Conservation (phyloP, 2,113 vertebrate species). For the Tapirus terrestris region DNA sequence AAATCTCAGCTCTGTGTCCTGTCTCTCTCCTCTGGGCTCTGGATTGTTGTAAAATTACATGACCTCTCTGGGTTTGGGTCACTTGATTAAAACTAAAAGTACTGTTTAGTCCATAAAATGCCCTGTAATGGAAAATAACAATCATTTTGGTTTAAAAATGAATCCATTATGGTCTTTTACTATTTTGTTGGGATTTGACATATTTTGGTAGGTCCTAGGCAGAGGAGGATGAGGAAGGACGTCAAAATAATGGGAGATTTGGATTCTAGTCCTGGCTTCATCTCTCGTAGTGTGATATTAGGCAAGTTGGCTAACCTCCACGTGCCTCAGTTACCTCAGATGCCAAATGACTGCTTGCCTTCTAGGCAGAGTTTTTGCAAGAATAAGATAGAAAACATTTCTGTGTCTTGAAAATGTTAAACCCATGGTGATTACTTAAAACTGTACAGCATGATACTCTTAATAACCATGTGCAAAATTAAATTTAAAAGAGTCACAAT, state of each 20-base stretch:
- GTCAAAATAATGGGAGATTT: not conserved
- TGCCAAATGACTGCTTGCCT: not conserved
- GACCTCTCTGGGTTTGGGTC: not conserved
- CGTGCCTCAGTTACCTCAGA: not conserved
- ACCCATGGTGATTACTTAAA: not conserved
- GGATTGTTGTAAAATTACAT: not conserved
- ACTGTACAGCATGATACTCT: not conserved
- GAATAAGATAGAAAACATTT: not conserved
- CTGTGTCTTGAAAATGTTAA: constrained; percentile 28
- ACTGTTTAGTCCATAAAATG: constrained; percentile 38
- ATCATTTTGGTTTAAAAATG: constrained; percentile 14
- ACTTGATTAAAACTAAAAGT: constrained; percentile 47
- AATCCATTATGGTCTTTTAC: not conserved
- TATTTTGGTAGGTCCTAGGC: not conserved
- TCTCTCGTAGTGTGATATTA: not conserved
- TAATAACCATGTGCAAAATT: not conserved
- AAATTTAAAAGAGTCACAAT: not conserved
- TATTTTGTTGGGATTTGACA: not conserved
- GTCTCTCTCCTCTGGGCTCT: not conserved
- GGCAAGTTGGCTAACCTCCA: not conserved
- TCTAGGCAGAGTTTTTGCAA: not conserved
- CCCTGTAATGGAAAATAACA: not conserved
- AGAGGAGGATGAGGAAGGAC: not conserved
- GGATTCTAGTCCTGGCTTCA: not conserved
- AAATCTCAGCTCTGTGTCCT: not conserved